Percentiles rank a stretch among this genome's conserved stretches.
Evolutionary conservation across 2,797 vertebrate genomes (phyloP).

Genomic region (Anguilla megastoma): DNA sequence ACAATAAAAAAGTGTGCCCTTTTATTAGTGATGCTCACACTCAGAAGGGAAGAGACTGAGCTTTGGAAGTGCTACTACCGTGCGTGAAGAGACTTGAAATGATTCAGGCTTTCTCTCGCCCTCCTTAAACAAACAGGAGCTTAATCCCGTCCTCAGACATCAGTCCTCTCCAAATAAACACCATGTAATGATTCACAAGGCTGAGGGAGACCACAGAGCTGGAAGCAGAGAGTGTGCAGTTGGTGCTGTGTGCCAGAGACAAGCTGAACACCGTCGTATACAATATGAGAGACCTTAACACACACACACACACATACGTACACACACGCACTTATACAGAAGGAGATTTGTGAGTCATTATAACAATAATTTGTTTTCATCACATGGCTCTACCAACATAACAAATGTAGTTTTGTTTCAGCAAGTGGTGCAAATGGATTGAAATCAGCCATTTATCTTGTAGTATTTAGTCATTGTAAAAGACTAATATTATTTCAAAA

Average conservation of each 20-base stretch:
- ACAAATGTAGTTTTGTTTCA: no score
- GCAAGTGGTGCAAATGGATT: no score
- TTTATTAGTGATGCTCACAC: slow-evolving; percentile 24
- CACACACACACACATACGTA: not conserved
- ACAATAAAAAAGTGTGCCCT: not conserved
- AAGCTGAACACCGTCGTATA: not conserved
- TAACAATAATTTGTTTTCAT: no score
- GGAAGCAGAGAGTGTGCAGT: not conserved
- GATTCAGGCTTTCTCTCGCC: slow-evolving; percentile 64
- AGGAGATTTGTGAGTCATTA: no score
- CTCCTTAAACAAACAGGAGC: slow-evolving; percentile 59
- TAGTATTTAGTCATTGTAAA: no score
- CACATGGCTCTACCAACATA: no score
- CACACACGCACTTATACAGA: not conserved
- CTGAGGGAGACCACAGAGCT: slow-evolving; percentile 56
- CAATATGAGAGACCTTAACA: not conserved
- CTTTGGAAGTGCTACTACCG: not conserved
- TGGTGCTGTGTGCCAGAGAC: not conserved
- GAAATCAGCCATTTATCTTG: no score
- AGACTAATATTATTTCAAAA: no score
- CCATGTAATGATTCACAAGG: slow-evolving; percentile 66
- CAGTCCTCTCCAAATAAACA: slow-evolving; percentile 65
- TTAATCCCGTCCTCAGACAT: slow-evolving; percentile 69
- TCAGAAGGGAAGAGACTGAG: slow-evolving; percentile 13
- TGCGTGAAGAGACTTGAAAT: slow-evolving; percentile 40